Percentiles rank a stretch among this genome's conserved stretches.
These are phyloP conservation scores for Hydropsyche tenuis DNA, from an alignment of 1,140 invertebrate species.

Conservation along the genomic window DNA sequence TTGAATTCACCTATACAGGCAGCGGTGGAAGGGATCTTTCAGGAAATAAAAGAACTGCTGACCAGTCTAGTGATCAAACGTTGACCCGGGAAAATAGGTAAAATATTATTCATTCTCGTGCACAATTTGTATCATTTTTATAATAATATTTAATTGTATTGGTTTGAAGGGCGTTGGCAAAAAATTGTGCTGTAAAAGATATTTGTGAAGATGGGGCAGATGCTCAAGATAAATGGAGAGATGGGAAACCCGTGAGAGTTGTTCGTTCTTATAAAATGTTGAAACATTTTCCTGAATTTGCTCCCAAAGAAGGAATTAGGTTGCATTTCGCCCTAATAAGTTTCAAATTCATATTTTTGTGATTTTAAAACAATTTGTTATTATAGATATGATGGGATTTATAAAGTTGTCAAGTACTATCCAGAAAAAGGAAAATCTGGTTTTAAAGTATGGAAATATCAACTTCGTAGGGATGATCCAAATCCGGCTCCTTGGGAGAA, in stretches of 20 bases:
- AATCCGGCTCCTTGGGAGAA: conserved; percentile 83
- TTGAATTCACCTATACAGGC: conserved; percentile 85
- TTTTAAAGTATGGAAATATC: conserved; percentile 82
- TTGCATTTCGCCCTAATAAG: conserved; percentile 53
- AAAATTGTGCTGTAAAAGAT: conserved; percentile 76
- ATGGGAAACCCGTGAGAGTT: conserved; percentile 81
- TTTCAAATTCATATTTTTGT: conserved; percentile 10
- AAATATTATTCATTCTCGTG: conserved; percentile 47
- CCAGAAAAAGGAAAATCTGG: conserved; percentile 81
- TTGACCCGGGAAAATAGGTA: conserved; percentile 81
- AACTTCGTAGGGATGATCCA: conserved; percentile 80
- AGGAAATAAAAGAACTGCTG: conserved; percentile 82
- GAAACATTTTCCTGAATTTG: conserved; percentile 78
- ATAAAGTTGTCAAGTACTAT: conserved; percentile 87
- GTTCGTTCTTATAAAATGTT: conserved; percentile 77
- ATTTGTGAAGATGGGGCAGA: conserved; percentile 72
- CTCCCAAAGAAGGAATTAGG: conserved; percentile 76
- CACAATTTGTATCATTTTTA: conserved; percentile 4
- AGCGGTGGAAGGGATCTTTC: conserved; percentile 83
- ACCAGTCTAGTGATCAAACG: conserved; percentile 82
- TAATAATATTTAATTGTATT: not conserved
- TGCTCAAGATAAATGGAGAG: conserved; percentile 72
- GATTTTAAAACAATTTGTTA: not conserved
- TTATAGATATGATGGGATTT: conserved; percentile 75
- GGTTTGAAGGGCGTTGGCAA: conserved; percentile 73